These are phyloP conservation scores for Apomyelois bistriatella DNA, from an alignment of 2,888 invertebrate genomes.

Conservation along the genomic window DNA sequence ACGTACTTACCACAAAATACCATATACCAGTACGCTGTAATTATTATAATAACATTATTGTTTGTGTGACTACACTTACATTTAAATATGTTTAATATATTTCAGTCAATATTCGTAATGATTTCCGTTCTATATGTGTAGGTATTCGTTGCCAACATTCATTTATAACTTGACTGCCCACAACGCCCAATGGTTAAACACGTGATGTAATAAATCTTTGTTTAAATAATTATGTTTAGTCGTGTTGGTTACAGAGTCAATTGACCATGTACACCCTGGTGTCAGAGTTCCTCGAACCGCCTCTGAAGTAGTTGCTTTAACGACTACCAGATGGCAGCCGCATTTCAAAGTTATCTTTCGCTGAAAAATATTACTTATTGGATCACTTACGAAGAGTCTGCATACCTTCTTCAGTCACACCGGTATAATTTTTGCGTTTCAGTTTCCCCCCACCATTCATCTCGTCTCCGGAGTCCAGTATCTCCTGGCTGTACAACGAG, in stretches of 20 bases:
- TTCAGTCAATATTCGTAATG: not conserved
- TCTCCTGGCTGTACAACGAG: conserved; percentile 95
- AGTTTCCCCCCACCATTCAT: conserved; percentile 94
- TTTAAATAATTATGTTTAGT: no score
- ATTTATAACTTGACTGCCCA: no score
- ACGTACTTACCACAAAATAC: no score
- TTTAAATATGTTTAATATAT: not conserved
- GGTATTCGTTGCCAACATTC: not conserved
- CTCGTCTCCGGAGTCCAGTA: conserved; percentile 87
- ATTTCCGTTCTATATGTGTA: not conserved
- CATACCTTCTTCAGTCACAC: not conserved
- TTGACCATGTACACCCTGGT: no score
- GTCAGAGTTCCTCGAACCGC: no score
- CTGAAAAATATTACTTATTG: no score
- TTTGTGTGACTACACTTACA: not conserved
- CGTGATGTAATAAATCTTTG: not conserved
- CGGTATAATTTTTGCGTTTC: conserved; percentile 29
- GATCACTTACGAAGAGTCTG: not conserved
- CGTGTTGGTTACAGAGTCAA: no score
- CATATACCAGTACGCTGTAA: no score
- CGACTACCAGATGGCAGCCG: no score
- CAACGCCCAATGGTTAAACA: not conserved
- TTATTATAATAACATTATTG: not conserved
- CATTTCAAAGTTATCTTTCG: no score
- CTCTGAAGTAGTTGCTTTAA: no score